Conservation (phyloP, 2,113 vertebrate species). For the Neomonachus schauinslandi region DNA sequence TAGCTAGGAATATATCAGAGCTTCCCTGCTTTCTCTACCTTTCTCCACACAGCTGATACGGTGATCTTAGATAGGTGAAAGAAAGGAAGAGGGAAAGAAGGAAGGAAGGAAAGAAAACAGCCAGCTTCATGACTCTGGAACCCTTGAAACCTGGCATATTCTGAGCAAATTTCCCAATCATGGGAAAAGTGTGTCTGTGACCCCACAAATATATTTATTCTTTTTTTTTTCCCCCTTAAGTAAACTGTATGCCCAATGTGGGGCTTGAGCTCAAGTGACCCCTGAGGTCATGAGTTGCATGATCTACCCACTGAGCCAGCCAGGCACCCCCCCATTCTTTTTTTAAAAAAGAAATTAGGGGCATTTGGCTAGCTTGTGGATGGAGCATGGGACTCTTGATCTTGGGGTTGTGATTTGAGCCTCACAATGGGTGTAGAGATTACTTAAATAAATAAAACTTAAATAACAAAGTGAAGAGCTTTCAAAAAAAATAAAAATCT, state of each 20-base stretch:
- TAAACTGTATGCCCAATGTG: neutral
- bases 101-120: neutral
- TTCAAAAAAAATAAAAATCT: neutral
- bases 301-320: neutral
- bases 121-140: conserved; percentile 2
- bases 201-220: neutral
- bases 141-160: neutral
- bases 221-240: neutral
- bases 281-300: neutral
- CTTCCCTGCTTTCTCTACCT: neutral
- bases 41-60: neutral
- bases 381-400: neutral
- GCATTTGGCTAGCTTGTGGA: neutral
- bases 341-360: neutral
- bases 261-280: neutral
- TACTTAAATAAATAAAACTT: neutral
- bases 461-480: neutral
- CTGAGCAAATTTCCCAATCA: neutral
- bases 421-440: neutral
- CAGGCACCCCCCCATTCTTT: neutral
- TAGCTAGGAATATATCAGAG: neutral
- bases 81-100: neutral
- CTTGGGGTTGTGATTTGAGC: neutral
- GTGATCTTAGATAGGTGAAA: neutral
- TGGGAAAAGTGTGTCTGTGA: neutral